A percentile compares a stretch with the other conserved stretches of the same genome.
Conservation (phyloP, 1,140 invertebrate genomes). For the Drosophila pectinifera region DNA sequence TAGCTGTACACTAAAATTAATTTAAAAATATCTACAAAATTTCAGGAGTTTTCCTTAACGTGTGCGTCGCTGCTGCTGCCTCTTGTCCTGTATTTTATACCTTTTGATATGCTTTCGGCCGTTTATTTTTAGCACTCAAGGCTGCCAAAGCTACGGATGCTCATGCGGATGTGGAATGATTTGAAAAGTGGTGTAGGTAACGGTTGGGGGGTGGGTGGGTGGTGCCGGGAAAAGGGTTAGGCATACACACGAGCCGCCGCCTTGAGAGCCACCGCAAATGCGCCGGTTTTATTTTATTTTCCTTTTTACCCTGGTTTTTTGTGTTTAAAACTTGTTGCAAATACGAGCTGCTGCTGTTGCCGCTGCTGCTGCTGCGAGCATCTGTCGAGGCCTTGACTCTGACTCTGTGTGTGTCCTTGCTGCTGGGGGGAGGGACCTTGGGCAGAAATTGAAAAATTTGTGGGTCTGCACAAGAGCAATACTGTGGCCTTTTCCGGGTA, state of each 20-base stretch:
- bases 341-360: conserved; percentile 35
- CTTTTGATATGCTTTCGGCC: conserved; percentile 71
- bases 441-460: conserved; percentile 69
- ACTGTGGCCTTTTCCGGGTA: not conserved
- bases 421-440: conserved; percentile 13
- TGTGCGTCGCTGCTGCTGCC: not conserved
- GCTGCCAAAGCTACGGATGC: conserved; percentile 66
- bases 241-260: conserved; percentile 44
- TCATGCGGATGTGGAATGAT: conserved; percentile 77
- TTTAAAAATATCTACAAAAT: not conserved
- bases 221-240: conserved; percentile 29
- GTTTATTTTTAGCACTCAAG: conserved; percentile 78
- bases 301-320: conserved; percentile 6
- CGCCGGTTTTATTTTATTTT: conserved; percentile 39
- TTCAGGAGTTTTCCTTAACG: not conserved
- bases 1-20: not conserved
- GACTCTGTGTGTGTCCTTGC: conserved; percentile 59
- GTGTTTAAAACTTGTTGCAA: conserved; percentile 73
- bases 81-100: conserved; percentile 18
- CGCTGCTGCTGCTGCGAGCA: conserved; percentile 39
- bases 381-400: conserved; percentile 70
- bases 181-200: conserved; percentile 74
- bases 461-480: conserved; percentile 37
- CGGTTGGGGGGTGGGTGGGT: conserved; percentile 50
- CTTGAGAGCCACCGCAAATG: conserved; percentile 66